Evolutionary conservation across 1,140 invertebrate genomes (phyloP), one percentile per base, ranked within the genome.

Genomic region (Cyphomyrmex costatus): DNA sequence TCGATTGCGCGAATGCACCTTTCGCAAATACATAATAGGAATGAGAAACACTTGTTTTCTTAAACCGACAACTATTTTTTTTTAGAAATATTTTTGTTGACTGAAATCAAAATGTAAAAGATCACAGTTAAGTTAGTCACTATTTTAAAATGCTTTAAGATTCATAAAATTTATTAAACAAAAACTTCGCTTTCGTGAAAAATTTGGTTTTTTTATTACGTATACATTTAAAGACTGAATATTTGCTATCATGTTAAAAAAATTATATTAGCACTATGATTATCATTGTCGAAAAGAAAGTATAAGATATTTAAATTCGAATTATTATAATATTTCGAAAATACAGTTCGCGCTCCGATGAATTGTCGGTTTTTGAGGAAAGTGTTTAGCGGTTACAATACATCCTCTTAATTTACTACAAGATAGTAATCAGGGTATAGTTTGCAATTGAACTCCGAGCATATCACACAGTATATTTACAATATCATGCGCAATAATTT

Each of bases 401-500:
- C n/a, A 49, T 8, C 36, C 19, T n/a, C 53, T 27, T 56, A 79
- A 56, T 16, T 74, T 66, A 66, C 14, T 83, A 83, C 42, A 51
- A 30, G 49, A 82, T 73, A 74, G 73, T 19, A 60, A 83, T 83
- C 68, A 83, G 79, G 79, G 79, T 83, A 82, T 73, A 83, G 79
- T 60, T 82, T 83, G 79, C 79, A 83, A 83, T 83, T 73, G 8
- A 74, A 83, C 56, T 83, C 53, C 53, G 79, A 56, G 79, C 79
- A 83, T 83, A 74, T 83, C 79, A 83, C 36, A 58, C 12, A 60
- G 14, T 49, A 65, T 58, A 78, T 46, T 76, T 70, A 83, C 30
- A 60, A 70, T 49, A 19, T 63, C 42, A 56, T 49, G n/a, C 60
- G 61, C 65, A 33, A 56, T 71, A 42, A 24, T 51, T 19, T 5